Evolutionary conservation across 2,797 vertebrate species (phyloP).

Genomic region (Danio choprae): DNA sequence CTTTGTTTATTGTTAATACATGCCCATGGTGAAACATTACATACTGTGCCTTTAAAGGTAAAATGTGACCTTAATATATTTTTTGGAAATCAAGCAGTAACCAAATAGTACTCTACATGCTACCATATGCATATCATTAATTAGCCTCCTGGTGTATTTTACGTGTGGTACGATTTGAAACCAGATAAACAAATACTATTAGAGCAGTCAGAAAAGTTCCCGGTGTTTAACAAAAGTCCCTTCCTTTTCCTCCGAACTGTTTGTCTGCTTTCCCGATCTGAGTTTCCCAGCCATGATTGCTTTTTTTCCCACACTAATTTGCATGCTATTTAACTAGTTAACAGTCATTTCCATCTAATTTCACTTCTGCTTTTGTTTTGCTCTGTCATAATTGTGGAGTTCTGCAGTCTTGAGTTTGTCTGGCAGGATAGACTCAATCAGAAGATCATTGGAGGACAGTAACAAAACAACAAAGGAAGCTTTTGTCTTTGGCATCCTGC

Average conservation of each 20-base stretch:
- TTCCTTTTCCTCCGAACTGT: constrained; percentile 4
- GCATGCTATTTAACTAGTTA: neutral
- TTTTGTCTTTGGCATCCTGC: neutral
- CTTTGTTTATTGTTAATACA: too few species aligned
- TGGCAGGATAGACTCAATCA: neutral
- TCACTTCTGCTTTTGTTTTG: constrained; percentile 10
- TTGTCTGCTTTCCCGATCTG: neutral
- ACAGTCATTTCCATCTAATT: neutral
- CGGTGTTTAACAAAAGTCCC: neutral
- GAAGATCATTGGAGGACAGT: neutral
- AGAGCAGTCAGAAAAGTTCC: neutral
- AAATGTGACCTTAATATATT: neutral
- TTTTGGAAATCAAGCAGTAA: neutral
- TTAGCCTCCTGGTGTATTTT: neutral
- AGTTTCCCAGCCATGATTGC: neutral
- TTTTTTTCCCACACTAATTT: neutral
- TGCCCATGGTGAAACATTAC: too few species aligned
- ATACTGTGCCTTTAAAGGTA: too few species aligned
- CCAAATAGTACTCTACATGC: too few species aligned
- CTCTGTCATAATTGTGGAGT: neutral
- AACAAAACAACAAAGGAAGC: neutral
- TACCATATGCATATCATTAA: neutral
- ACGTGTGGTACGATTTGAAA: neutral
- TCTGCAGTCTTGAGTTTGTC: too few species aligned
- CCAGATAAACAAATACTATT: neutral